These are phyloP conservation scores for Tineola bisselliella DNA, from an alignment of 2,888 invertebrate genomes.

Conservation along the genomic window DNA sequence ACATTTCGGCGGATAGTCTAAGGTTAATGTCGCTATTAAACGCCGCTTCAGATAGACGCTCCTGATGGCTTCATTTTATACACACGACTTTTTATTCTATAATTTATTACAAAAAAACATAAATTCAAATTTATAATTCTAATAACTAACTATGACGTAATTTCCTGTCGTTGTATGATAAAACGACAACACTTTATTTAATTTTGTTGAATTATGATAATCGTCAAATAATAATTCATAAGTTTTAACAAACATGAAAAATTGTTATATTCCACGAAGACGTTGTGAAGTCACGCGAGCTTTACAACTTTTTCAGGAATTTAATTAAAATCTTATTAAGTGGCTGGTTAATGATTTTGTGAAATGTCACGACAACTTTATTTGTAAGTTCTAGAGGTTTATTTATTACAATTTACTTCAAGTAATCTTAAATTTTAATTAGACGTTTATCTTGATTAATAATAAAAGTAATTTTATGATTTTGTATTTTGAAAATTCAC, in stretches of 20 bases:
- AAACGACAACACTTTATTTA: too few species aligned
- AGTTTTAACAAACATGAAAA: constrained; percentile 1
- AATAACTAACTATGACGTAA: too few species aligned
- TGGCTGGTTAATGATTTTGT: background rate
- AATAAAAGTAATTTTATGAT: too few species aligned
- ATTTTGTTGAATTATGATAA: background rate
- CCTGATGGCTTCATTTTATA: too few species aligned
- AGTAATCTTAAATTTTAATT: too few species aligned
- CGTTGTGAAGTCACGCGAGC: background rate
- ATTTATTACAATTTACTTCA: too few species aligned
- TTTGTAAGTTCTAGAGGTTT: background rate
- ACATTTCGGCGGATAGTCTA: background rate
- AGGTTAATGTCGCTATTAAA: constrained; percentile 3
- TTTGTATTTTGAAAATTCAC: too few species aligned
- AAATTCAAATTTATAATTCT: too few species aligned
- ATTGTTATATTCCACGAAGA: background rate
- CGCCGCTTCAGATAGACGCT: background rate
- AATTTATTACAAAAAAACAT: too few species aligned
- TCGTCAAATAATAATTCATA: background rate
- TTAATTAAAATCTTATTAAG: constrained; percentile 3
- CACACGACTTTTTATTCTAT: too few species aligned
- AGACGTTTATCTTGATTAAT: too few species aligned
- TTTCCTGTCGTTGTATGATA: too few species aligned
- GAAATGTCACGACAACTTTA: background rate
- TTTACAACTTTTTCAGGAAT: background rate